Base-by-base conservation (phyloP, 2,113 vertebrate genomes). In the Lycaon pictus region DNA sequence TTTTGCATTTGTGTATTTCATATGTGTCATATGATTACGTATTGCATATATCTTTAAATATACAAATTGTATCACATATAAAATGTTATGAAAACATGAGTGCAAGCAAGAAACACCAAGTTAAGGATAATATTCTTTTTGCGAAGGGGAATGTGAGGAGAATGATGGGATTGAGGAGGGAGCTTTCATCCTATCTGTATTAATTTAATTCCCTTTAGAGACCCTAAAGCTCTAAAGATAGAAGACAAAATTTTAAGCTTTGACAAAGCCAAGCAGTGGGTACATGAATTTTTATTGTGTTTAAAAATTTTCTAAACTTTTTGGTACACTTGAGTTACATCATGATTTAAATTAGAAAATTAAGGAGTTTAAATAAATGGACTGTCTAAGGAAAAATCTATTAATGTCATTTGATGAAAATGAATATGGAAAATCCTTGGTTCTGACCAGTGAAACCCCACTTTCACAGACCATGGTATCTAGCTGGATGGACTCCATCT, bases 291-390 rank as follows among this genome's bases (percentile, higher is more conserved):
- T 67, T 90, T 83, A 37, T 76, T 71, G 77, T 88, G 62, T 93
- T 92, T 48, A 13, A 76, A 71, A 5, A 65, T 83, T 95, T 94
- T 86, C 25, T 71, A 60, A 58, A 63, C 20, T 72, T 80, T 91
- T 88, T 92, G 48, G 22, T 80, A 53, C 88, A 6, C 53, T 89
- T 94, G 53, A 65, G 86, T 35, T 88, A 77, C 7, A 89, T 94
- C 58, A 72, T 12, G 90, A 94, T 90, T 90, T 93, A 51, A 96
- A 71, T 62, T 79, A 89, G 76, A 85, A 92, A 55, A 62, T 35
- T 79, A 86, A 87, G 32, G 25, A 71, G 27, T 53, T 87, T 82
- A 63, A 88, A 25, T 62, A 88, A 84, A 43, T 67, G 23, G n/a
- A 20, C 27, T 60, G 12, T 81, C 43, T 85, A 89, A 95, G 67